These are phyloP conservation scores for Orgyia antiqua DNA, from an alignment of 2,888 invertebrate genomes.

Conservation along the genomic window DNA sequence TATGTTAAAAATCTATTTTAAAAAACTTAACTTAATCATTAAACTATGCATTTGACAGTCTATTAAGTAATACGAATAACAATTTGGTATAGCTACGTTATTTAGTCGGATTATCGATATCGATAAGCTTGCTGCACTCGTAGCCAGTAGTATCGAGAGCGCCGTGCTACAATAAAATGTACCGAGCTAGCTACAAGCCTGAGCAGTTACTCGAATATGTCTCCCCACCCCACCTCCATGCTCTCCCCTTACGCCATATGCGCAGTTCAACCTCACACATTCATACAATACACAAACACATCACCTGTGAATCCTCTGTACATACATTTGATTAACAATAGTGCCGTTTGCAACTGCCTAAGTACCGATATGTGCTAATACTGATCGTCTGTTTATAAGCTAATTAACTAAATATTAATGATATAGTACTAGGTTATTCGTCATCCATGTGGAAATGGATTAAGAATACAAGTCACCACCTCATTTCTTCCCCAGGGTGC, in stretches of 20 bases:
- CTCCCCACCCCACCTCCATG: constrained; percentile 34
- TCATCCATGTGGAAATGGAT: too few species aligned
- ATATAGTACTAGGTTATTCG: too few species aligned
- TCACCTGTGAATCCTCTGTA: constrained; percentile 47
- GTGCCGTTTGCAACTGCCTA: constrained; percentile 54
- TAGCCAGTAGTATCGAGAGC: constrained; percentile 66
- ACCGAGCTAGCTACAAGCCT: constrained; percentile 73
- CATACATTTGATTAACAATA: constrained; percentile 44
- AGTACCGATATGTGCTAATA: constrained; percentile 48
- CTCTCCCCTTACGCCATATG: constrained; percentile 51
- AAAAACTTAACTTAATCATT: too few species aligned
- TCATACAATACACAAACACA: constrained; percentile 30
- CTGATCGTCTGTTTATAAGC: constrained; percentile 28
- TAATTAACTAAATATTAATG: too few species aligned
- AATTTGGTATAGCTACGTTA: too few species aligned
- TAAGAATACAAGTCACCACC: too few species aligned
- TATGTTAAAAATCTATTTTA: too few species aligned
- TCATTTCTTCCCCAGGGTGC: too few species aligned
- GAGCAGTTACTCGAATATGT: constrained; percentile 65
- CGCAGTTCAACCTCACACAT: constrained; percentile 53
- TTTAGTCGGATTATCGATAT: constrained; percentile 72
- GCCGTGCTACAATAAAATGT: constrained; percentile 76
- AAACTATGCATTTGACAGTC: too few species aligned
- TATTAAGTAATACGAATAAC: too few species aligned
- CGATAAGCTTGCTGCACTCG: constrained; percentile 55